phyloP scores from a whole-genome alignment of 2,888 invertebrate genomes.

The Torymus texanus region DNA sequence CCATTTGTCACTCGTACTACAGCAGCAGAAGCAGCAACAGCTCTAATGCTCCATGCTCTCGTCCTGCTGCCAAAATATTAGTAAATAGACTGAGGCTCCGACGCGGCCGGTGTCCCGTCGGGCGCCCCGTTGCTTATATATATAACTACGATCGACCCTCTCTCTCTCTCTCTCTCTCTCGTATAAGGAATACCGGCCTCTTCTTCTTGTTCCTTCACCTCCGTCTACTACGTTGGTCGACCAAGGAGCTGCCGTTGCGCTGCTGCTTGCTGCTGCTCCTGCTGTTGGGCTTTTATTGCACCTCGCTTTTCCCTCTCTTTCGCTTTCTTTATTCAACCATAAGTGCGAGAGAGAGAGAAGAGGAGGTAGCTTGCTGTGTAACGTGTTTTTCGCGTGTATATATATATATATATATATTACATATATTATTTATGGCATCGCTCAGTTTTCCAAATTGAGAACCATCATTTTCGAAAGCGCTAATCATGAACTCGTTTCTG shows the following conservation, averaged over 20 bases:
- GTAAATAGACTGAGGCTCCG: slow-evolving; percentile 67
- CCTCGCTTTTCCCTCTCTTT: slow-evolving; percentile 34
- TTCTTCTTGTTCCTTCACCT: background rate
- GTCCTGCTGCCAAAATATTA: slow-evolving; percentile 73
- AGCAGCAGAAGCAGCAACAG: background rate
- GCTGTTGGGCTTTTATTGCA: slow-evolving; percentile 8
- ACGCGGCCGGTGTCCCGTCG: too few relatives aligned
- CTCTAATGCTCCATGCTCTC: background rate
- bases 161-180: slow-evolving; percentile 48
- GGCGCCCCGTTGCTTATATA: too few relatives aligned
- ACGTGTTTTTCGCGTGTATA: too few relatives aligned
- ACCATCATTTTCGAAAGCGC: slow-evolving; percentile 1
- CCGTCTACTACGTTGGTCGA: background rate
- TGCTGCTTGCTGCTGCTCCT: slow-evolving; percentile 6
- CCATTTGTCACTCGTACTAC: slow-evolving; percentile 10
- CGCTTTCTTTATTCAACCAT: slow-evolving; percentile 33
- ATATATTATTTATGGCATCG: slow-evolving; percentile 17
- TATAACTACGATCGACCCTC: background rate
- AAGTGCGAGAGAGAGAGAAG: slow-evolving; percentile 3
- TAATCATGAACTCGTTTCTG: background rate
- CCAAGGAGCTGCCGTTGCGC: too few relatives aligned
- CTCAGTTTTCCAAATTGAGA: background rate
- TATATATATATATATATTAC: too few relatives aligned
- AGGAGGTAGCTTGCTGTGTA: too few relatives aligned
- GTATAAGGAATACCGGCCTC: slow-evolving; percentile 3